Evolutionary conservation across 2,888 invertebrate species (phyloP).

Genomic region (Tiphia femorata): DNA sequence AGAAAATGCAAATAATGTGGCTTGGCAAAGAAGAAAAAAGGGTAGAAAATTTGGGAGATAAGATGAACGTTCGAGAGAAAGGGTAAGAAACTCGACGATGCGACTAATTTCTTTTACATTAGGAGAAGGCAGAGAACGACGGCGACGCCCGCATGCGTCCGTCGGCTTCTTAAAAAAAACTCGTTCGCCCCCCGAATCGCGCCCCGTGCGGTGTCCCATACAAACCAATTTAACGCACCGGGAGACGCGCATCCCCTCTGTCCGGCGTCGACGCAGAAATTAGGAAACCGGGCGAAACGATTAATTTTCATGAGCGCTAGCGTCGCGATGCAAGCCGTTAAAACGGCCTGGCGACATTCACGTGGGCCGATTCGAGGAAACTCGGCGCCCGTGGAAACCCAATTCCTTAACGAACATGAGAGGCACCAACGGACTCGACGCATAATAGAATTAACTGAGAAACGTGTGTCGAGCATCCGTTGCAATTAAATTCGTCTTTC

Average conservation of each 20-base stretch:
- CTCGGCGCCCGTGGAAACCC: conserved; percentile 28
- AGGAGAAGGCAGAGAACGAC: neutral
- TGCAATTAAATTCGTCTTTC: neutral
- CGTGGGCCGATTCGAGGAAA: conserved; percentile 21
- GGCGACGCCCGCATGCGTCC: conserved; percentile 38
- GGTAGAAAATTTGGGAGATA: no score
- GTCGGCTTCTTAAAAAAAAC: conserved; percentile 38
- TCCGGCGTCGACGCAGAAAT: conserved; percentile 48
- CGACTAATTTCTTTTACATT: no score
- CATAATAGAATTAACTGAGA: no score
- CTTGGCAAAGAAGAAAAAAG: no score
- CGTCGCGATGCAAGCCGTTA: conserved; percentile 22
- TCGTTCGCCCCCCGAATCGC: conserved; percentile 30
- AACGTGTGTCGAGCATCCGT: neutral
- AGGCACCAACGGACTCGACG: neutral
- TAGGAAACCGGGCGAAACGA: conserved; percentile 60
- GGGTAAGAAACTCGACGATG: no score
- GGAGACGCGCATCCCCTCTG: no score
- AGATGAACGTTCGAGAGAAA: no score
- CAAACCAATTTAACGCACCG: conserved; percentile 51
- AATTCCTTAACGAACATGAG: conserved; percentile 14
- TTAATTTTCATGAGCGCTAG: conserved; percentile 56
- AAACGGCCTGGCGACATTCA: no score
- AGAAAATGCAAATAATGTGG: no score
- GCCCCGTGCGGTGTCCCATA: conserved; percentile 45